A percentile compares a stretch with the other conserved stretches of the same genome.
Conservation (phyloP, 2,888 invertebrate genomes). For the Neoaliturus tenellus region DNA sequence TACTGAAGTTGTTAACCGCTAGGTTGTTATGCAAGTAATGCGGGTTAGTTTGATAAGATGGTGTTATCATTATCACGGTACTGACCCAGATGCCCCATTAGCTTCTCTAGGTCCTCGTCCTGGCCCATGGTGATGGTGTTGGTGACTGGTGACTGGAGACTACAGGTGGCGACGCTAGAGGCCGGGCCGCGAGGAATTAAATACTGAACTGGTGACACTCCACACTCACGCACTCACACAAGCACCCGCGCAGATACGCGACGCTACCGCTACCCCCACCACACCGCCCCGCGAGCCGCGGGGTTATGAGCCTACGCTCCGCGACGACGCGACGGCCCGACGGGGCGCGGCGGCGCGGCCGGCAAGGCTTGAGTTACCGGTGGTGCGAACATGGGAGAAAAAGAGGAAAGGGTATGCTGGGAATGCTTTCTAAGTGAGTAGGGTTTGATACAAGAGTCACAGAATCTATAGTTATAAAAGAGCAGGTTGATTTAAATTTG, state of each 20-base stretch:
- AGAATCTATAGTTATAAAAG: too few relatives aligned
- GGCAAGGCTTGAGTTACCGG: too few relatives aligned
- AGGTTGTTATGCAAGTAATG: too few relatives aligned
- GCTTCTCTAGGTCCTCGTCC: slow-evolving; percentile 76
- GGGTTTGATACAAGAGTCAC: too few relatives aligned
- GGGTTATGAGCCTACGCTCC: not conserved
- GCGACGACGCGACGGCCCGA: not conserved
- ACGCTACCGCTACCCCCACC: not conserved
- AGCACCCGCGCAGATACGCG: not conserved
- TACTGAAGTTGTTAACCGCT: too few relatives aligned
- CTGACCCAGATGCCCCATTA: slow-evolving; percentile 82
- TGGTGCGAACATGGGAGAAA: too few relatives aligned
- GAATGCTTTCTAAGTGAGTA: too few relatives aligned
- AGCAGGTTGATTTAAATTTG: too few relatives aligned
- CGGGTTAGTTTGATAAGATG: too few relatives aligned
- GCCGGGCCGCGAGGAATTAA: not conserved
- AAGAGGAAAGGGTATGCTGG: too few relatives aligned
- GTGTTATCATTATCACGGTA: too few relatives aligned
- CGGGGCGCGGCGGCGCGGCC: not conserved
- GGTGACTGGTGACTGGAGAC: not conserved
- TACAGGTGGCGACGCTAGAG: not conserved
- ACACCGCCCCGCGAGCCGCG: too few relatives aligned
- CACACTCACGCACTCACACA: slow-evolving; percentile 10
- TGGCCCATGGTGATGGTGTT: slow-evolving; percentile 39
- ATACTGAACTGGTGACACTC: not conserved